phyloP scores from a whole-genome alignment of 2,888 invertebrate species.

The Isoperla grammatica region DNA sequence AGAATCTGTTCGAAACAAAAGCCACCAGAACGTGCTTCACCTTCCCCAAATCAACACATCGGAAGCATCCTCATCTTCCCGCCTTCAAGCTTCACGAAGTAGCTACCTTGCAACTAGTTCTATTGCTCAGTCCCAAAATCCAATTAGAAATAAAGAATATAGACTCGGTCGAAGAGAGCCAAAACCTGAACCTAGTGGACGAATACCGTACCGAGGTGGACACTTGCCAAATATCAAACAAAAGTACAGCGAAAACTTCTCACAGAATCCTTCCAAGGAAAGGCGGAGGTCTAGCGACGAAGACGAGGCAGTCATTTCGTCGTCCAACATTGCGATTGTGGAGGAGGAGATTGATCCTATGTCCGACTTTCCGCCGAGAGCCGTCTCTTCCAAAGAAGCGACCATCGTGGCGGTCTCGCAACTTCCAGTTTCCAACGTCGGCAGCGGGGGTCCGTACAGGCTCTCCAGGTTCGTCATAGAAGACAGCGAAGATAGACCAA shows the following conservation, averaged over 20 bases:
- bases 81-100: neutral
- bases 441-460: conserved; percentile 7
- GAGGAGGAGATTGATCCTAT: conserved; percentile 36
- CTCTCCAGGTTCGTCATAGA: conserved; percentile 40
- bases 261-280: neutral
- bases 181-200: conserved; percentile 1
- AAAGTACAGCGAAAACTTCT: neutral
- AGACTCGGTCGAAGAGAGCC: conserved; percentile 1
- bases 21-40: conserved; percentile 13
- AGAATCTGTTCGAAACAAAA: conserved; percentile 2
- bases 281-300: neutral
- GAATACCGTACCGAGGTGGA: neutral
- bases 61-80: neutral
- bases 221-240: conserved; percentile 4
- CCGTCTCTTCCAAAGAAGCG: conserved; percentile 35
- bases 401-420: conserved; percentile 36
- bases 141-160: neutral
- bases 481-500: conserved; percentile 41
- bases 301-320: conserved; percentile 24
- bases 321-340: conserved; percentile 36
- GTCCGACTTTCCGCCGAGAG: conserved; percentile 30
- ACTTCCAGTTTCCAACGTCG: conserved; percentile 30
- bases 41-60: conserved; percentile 19
- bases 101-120: conserved; percentile 14
- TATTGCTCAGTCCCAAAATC: conserved; percentile 9